Base-by-base conservation (phyloP, 2,113 vertebrate species). In the Xyrauchen texanus region DNA sequence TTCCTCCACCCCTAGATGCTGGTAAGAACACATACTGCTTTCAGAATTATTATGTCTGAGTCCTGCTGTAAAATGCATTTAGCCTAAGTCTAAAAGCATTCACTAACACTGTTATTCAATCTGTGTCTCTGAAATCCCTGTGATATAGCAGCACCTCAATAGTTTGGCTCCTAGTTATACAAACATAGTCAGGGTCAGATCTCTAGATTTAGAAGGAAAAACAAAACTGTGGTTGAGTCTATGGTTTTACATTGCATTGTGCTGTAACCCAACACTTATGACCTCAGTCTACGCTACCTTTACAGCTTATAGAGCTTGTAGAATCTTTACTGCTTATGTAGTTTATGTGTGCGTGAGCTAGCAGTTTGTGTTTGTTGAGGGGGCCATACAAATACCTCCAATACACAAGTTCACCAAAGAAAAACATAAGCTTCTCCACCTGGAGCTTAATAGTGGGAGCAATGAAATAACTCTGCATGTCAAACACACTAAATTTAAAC, bases 401-500 rank as follows among this genome's bases (percentile, higher is more conserved):
- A 86, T 78, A 80, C 85, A 82, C 58, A 80, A 74, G 84, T 80
- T 51, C 70, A 73, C 75, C 58, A 63, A 61, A 76, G 76, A 77
- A 79, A 34, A 34, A 34, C 21, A 34, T 3, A 34, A 77, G 61
- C 76, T 7, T 8, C 4, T 53, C 78, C 81, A 74, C 69, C 0
- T 53, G 69, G 81, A 62, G 34, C 44, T 53, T 44, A 76, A 34
- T 15, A 80, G 61, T 65, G 61, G 69, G 58, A n/a, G 60, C 53
- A 44, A 55, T 51, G 65, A 80, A 87, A 84, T 71, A 77, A 46
- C 84, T 84, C 60, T 34, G 21, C 84, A 85, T 77, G 85, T 86
- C 88, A 83, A 67, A 81, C 67, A 64, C 47, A 15, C 72, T 85
- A 75, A 85, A 82, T 73, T 73, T 61, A 6, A 79, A 83, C 83